These are phyloP conservation scores for Caranx ignobilis DNA, from an alignment of 2,113 vertebrate genomes.

Conservation along the genomic window DNA sequence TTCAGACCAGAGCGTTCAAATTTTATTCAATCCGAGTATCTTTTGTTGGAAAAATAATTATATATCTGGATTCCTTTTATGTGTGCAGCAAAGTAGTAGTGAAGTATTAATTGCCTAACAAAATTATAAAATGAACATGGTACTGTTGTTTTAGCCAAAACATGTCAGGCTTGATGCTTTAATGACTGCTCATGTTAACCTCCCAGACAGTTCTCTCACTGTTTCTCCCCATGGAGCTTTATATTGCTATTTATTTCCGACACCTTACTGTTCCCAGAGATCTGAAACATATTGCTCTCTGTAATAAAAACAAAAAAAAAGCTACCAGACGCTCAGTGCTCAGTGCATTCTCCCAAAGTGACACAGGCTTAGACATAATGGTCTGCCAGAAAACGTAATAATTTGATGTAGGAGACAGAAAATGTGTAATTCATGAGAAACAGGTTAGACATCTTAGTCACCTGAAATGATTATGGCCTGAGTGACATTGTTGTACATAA, in stretches of 20 bases:
- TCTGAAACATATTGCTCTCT: slow-evolving; percentile 28
- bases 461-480: not conserved
- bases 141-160: slow-evolving; percentile 16
- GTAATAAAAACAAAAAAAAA: slow-evolving; percentile 48
- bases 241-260: slow-evolving; percentile 52
- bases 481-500: not conserved
- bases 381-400: not conserved
- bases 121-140: slow-evolving; percentile 17
- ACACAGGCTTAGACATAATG: not conserved
- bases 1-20: slow-evolving; percentile 9
- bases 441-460: not conserved
- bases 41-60: slow-evolving; percentile 28
- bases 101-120: not conserved
- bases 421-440: not conserved
- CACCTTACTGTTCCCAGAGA: slow-evolving; percentile 45
- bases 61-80: not conserved
- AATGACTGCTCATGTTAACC: slow-evolving; percentile 36
- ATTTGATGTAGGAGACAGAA: not conserved
- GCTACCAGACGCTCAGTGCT: slow-evolving; percentile 6
- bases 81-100: slow-evolving; percentile 5
- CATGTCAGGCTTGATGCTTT: slow-evolving; percentile 37
- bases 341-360: slow-evolving; percentile 2
- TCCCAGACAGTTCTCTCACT: slow-evolving; percentile 25
- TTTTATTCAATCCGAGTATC: not conserved
- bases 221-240: slow-evolving; percentile 40